Percentiles rank a stretch among this genome's conserved stretches.
phyloP scores from a whole-genome alignment of 2,888 invertebrate genomes.

The Hermaeophaga mercurialis region DNA sequence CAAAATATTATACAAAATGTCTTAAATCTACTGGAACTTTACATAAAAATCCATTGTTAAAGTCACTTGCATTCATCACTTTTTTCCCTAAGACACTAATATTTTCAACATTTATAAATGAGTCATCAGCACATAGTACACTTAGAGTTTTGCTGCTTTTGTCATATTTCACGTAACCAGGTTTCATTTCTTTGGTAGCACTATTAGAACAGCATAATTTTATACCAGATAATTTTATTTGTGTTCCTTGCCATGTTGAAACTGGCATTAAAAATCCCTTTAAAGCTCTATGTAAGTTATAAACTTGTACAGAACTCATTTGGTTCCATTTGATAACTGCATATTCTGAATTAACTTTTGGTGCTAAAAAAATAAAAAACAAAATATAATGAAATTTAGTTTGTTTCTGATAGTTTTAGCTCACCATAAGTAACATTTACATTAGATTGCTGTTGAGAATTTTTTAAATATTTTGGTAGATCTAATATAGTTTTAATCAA shows the following conservation, averaged over 20 bases:
- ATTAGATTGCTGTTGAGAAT: conserved; percentile 66
- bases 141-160: conserved; percentile 63
- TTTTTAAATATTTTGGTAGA: conserved; percentile 65
- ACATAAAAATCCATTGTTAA: conserved; percentile 84
- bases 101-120: conserved; percentile 68
- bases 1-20: too few species aligned
- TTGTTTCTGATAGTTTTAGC: too few species aligned
- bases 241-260: conserved; percentile 65
- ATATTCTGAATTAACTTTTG: conserved; percentile 69
- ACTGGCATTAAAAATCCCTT: conserved; percentile 66
- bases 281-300: conserved; percentile 74
- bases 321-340: conserved; percentile 70
- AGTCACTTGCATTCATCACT: conserved; percentile 78
- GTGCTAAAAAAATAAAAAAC: conserved; percentile 62
- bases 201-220: conserved; percentile 34
- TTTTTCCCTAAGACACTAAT: conserved; percentile 71
- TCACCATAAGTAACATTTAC: conserved; percentile 74
- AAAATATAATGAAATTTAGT: too few species aligned
- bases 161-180: conserved; percentile 68
- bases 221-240: conserved; percentile 67
- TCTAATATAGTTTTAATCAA: conserved; percentile 66
- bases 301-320: conserved; percentile 68
- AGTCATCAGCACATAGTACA: conserved; percentile 69
- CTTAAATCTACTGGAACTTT: conserved; percentile 57
- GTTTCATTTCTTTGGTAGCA: conserved; percentile 33